Base-by-base conservation (phyloP, 2,113 vertebrate genomes). In the Nesogale talazaci region DNA sequence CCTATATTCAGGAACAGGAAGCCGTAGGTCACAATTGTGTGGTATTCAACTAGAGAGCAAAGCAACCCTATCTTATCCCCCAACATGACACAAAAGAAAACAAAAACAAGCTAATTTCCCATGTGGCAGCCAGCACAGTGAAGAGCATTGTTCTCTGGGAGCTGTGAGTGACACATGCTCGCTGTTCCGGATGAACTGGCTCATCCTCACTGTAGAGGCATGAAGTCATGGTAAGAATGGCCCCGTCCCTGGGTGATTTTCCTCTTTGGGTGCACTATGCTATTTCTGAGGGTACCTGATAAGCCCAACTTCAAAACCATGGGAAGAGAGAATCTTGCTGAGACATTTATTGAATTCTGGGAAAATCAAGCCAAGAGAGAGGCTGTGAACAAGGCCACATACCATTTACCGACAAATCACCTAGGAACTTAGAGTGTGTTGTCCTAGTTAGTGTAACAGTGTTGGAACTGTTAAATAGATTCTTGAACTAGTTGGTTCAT, bases 111-210 rank as follows among this genome's bases (percentile, higher is more conserved):
- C 69, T 65, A 63, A 57, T 90, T 96, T 94, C 96, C 89, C 96
- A 95, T 6, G 4, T 88, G 83, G 76, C 46, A 88, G 78, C n/a
- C 76, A 27, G 77, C 75, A 97, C 89, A 97, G 87, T 86, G 19
- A 83, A 91, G 86, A 80, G 81, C 83, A 95, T 96, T 96, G 95
- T 96, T 95, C 42, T 83, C 82, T 52, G 56, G 75, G 93, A 97
- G 63, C 65, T 22, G 7, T 56, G 6, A 38, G 42, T 23, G 56
- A 59, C 89, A 86, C 94, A 56, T 36, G 25, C 67, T 90, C 8
- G 1, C 22, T 29, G 0, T 94, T 95, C 94, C 31, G 70, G 94
- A 94, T 84, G 6, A 81, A 91, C 94, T 91, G 96, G 96, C 94
- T 97, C 0, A 5, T 46, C 75, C 90, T 96, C 92, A 15, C 67